Percentiles rank a stretch among this genome's conserved stretches.
Conservation (phyloP, 2,888 invertebrate genomes). For the Pheosia gnoma region DNA sequence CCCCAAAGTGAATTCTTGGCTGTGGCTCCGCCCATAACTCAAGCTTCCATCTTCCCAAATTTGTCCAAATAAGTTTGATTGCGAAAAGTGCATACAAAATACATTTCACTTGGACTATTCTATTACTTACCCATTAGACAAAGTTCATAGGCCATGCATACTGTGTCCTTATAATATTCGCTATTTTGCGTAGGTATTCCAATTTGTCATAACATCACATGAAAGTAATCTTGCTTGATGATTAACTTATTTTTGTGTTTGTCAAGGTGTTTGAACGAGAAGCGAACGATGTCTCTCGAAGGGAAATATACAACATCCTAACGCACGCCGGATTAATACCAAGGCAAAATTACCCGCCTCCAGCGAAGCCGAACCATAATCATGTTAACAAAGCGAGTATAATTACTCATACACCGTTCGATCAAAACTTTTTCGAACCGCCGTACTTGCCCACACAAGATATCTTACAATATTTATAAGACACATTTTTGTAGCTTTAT, state of each 20-base stretch:
- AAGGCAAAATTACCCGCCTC: conserved; percentile 39
- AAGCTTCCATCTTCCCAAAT: no score
- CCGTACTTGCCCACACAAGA: conserved; percentile 57
- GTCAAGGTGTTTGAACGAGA: conserved; percentile 84
- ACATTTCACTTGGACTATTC: no score
- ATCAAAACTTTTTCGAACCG: conserved; percentile 39
- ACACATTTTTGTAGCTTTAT: neutral
- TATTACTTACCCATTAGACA: neutral
- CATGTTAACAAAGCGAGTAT: conserved; percentile 27
- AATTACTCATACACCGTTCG: conserved; percentile 25
- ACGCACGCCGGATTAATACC: conserved; percentile 86
- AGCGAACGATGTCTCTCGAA: conserved; percentile 84
- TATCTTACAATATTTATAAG: conserved; percentile 63
- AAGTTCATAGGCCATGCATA: neutral
- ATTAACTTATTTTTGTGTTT: conserved; percentile 1
- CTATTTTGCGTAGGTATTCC: neutral
- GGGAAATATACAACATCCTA: conserved; percentile 86
- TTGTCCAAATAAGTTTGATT: no score
- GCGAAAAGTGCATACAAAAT: no score
- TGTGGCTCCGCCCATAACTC: no score
- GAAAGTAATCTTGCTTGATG: neutral
- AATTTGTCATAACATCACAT: neutral
- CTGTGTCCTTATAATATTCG: neutral
- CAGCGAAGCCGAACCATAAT: conserved; percentile 9
- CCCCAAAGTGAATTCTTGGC: no score